phyloP scores from a whole-genome alignment of 2,113 vertebrate genomes.

The Xerus inauris region DNA sequence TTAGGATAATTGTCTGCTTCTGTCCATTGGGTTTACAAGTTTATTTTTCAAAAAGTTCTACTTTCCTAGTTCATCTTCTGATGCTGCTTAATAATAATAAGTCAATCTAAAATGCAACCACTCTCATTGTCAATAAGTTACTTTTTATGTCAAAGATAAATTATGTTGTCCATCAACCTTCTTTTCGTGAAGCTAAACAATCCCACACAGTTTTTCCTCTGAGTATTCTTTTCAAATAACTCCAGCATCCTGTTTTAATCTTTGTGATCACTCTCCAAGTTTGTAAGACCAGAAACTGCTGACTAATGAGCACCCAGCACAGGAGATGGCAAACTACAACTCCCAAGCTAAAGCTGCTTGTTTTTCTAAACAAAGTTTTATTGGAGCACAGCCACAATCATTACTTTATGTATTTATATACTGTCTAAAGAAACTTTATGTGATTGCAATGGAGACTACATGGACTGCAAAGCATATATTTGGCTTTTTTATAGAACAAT shows the following conservation, averaged over 20 bases:
- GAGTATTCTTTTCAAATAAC: background rate
- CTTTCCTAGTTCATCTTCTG: background rate
- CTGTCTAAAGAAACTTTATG: background rate
- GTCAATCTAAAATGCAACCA: constrained; percentile 50
- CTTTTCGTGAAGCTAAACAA: background rate
- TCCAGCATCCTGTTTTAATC: constrained; percentile 1
- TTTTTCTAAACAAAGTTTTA: background rate
- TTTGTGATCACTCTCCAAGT: background rate
- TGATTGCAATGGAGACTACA: background rate
- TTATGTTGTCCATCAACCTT: background rate
- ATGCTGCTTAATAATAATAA: background rate
- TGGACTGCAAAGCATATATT: background rate
- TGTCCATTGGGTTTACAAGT: background rate
- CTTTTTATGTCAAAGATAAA: constrained; percentile 55
- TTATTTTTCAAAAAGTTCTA: background rate
- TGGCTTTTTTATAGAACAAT: background rate
- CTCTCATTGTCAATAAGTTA: constrained; percentile 48
- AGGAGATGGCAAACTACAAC: background rate
- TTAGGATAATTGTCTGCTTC: background rate
- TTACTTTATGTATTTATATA: background rate
- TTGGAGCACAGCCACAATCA: background rate
- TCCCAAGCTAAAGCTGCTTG: background rate
- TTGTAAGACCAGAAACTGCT: background rate
- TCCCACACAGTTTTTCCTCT: background rate
- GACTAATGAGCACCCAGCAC: background rate